Percentiles rank a stretch among this genome's conserved stretches.
Evolutionary conservation across 2,113 vertebrate genomes (phyloP).

Genomic region (Solenodon paradoxus): DNA sequence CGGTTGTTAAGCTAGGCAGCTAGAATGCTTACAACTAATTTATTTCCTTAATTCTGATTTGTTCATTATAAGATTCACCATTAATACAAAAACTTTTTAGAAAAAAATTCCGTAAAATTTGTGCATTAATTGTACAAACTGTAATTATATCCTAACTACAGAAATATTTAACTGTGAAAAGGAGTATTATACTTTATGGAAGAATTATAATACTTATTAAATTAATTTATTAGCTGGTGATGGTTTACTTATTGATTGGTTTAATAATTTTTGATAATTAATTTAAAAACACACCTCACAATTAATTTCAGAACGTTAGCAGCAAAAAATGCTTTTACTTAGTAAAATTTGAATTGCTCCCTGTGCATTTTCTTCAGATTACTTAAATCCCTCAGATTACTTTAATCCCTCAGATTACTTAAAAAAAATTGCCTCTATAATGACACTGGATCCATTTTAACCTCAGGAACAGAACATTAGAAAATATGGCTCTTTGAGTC

Average conservation of each 20-base stretch:
- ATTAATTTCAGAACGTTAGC: slow-evolving; percentile 18
- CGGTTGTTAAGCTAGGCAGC: background rate
- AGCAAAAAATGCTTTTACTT: background rate
- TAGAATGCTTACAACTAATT: background rate
- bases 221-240: slow-evolving; percentile 26
- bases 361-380: background rate
- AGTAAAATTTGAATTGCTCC: background rate
- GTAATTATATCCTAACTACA: slow-evolving; percentile 48
- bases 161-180: slow-evolving; percentile 21
- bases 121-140: background rate
- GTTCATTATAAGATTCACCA: slow-evolving; percentile 13
- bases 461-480: background rate
- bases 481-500: background rate
- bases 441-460: background rate
- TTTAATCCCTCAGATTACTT: background rate
- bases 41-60: background rate
- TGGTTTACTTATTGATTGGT: slow-evolving; percentile 15
- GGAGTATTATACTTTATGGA: slow-evolving; percentile 20
- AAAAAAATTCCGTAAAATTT: slow-evolving; percentile 34
- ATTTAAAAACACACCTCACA: slow-evolving; percentile 16
- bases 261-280: slow-evolving; percentile 43
- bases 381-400: background rate
- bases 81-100: background rate
- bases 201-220: slow-evolving; percentile 15
- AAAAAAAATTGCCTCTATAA: background rate